These are phyloP conservation scores for Epicampocera succincta DNA, from an alignment of 2,888 invertebrate genomes.

Conservation along the genomic window DNA sequence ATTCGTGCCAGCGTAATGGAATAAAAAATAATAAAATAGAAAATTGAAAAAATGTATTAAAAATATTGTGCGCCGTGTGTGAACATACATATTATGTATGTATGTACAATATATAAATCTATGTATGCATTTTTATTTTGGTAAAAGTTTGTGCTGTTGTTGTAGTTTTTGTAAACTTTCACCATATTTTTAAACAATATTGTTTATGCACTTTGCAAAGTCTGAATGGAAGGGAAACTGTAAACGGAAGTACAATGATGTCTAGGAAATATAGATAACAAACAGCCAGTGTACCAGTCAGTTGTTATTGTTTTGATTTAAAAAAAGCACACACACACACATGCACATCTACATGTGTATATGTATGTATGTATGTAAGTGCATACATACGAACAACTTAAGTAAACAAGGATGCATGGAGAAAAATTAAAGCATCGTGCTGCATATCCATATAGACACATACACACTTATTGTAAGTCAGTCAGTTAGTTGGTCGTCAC, in stretches of 20 bases:
- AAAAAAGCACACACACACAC: not conserved
- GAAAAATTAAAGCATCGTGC: too few species aligned
- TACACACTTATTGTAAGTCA: not conserved
- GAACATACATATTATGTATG: not conserved
- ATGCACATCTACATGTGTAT: not conserved
- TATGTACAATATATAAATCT: too few species aligned
- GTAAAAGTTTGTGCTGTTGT: not conserved
- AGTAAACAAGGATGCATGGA: constrained; percentile 1
- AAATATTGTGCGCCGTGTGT: constrained; percentile 30
- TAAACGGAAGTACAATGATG: constrained; percentile 69
- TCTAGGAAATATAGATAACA: constrained; percentile 69
- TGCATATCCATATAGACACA: not conserved
- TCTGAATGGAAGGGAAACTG: constrained; percentile 58
- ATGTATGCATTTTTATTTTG: too few species aligned
- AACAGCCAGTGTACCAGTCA: constrained; percentile 41
- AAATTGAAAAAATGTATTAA: constrained; percentile 61
- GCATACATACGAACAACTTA: not conserved
- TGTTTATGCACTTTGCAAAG: constrained; percentile 51
- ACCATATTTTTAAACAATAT: constrained; percentile 54
- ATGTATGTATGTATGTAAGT: not conserved
- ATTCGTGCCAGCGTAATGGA: constrained; percentile 56
- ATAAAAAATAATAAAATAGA: constrained; percentile 33
- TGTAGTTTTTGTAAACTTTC: constrained; percentile 35
- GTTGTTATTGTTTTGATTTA: constrained; percentile 29
- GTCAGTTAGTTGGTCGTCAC: constrained; percentile 25